A percentile compares a stretch with the other conserved stretches of the same genome.
Evolutionary conservation across 2,888 invertebrate genomes (phyloP).

Genomic region (Troides aeacus): DNA sequence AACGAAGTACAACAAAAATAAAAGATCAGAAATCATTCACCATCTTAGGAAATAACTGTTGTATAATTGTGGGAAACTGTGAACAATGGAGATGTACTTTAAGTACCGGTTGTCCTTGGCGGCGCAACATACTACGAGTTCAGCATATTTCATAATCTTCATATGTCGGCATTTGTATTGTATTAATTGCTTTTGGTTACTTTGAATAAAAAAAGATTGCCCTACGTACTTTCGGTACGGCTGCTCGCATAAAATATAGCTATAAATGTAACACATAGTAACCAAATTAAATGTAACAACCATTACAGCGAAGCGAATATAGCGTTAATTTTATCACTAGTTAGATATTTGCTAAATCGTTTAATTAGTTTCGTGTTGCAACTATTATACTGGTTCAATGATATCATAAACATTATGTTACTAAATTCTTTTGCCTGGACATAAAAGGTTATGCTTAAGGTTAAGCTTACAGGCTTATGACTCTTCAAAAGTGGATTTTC

Average conservation of each 20-base stretch:
- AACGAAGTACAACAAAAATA: conserved; percentile 39
- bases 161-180: not conserved
- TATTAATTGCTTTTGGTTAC: not conserved
- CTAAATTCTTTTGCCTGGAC: no score
- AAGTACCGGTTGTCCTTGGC: conserved; percentile 39
- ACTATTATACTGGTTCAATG: no score
- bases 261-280: no score
- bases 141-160: conserved; percentile 2
- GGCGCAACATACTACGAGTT: not conserved
- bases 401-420: no score
- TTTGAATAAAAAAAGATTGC: not conserved
- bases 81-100: conserved; percentile 38
- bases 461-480: no score
- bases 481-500: not conserved
- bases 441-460: no score
- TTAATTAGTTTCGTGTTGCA: no score
- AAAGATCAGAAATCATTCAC: conserved; percentile 34
- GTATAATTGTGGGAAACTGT: conserved; percentile 43
- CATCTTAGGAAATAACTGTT: conserved; percentile 8
- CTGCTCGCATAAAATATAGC: not conserved
- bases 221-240: not conserved
- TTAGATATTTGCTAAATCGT: no score
- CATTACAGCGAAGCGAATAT: no score
- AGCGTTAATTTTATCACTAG: no score
- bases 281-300: no score